phyloP scores from a whole-genome alignment of 2,888 invertebrate genomes.

The Chrysopilus asiliformis region DNA sequence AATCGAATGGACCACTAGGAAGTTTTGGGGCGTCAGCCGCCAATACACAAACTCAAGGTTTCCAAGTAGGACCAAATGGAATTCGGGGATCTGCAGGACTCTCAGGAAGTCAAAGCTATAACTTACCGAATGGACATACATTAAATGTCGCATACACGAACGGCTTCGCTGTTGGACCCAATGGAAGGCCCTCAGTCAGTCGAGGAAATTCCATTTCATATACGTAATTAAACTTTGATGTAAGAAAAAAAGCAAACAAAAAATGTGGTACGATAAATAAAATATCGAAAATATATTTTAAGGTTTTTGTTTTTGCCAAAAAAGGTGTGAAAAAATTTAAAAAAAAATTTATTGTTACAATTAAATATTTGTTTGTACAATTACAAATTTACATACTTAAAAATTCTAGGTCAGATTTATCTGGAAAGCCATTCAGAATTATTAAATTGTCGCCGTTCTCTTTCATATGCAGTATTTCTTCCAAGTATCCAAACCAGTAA shows the following conservation, averaged over 20 bases:
- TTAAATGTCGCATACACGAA: constrained; percentile 32
- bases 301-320: no score
- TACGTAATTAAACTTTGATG: no score
- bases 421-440: constrained; percentile 42
- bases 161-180: constrained; percentile 26
- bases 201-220: constrained; percentile 24
- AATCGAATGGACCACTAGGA: constrained; percentile 24
- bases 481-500: constrained; percentile 87
- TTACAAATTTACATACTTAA: constrained; percentile 17
- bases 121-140: constrained; percentile 33
- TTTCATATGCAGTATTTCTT: constrained; percentile 40
- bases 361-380: no score
- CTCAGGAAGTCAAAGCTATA: constrained; percentile 31
- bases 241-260: no score
- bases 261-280: no score
- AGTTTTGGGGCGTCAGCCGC: constrained; percentile 33
- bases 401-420: constrained; percentile 35
- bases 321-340: no score
- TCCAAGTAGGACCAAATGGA: constrained; percentile 23
- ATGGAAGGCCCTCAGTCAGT: constrained; percentile 18
- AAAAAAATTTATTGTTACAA: no score
- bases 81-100: constrained; percentile 28
- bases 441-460: constrained; percentile 49
- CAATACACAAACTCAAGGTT: constrained; percentile 29
- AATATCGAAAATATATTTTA: no score